Conservation (phyloP, 2,888 invertebrate genomes). For the Dasypolia templi region DNA sequence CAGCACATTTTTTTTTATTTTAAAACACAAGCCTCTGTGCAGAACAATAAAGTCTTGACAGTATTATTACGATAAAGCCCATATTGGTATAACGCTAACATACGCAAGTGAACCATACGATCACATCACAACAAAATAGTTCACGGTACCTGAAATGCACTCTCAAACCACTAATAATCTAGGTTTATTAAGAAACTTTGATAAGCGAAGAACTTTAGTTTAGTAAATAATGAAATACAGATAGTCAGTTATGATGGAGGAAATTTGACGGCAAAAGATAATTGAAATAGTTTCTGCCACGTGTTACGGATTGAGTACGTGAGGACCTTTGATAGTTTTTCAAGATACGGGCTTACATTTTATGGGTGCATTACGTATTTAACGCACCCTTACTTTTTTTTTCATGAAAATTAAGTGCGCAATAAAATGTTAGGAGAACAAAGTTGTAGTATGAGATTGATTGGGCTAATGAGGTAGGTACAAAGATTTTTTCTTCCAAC, state of each 20-base stretch:
- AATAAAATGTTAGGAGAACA: neutral
- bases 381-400: neutral
- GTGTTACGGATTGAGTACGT: constrained; percentile 16
- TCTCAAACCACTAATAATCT: neutral
- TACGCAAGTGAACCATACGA: too few species aligned
- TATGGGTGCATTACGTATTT: neutral
- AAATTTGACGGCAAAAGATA: constrained; percentile 27
- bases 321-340: constrained; percentile 1
- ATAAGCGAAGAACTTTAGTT: constrained; percentile 9
- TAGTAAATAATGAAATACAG: constrained; percentile 27
- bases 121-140: constrained; percentile 2
- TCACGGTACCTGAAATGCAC: neutral
- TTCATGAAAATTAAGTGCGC: too few species aligned
- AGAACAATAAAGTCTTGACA: neutral
- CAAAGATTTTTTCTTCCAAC: too few species aligned
- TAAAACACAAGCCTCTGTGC: neutral
- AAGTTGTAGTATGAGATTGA: too few species aligned
- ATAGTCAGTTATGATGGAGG: constrained; percentile 12
- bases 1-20: neutral
- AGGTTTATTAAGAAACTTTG: constrained; percentile 35
- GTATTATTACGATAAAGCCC: neutral
- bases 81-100: neutral
- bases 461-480: too few species aligned
- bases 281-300: constrained; percentile 38
- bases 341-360: neutral